Conservation (phyloP, 2,797 vertebrate species). For the Dicrostonyx torquatus region DNA sequence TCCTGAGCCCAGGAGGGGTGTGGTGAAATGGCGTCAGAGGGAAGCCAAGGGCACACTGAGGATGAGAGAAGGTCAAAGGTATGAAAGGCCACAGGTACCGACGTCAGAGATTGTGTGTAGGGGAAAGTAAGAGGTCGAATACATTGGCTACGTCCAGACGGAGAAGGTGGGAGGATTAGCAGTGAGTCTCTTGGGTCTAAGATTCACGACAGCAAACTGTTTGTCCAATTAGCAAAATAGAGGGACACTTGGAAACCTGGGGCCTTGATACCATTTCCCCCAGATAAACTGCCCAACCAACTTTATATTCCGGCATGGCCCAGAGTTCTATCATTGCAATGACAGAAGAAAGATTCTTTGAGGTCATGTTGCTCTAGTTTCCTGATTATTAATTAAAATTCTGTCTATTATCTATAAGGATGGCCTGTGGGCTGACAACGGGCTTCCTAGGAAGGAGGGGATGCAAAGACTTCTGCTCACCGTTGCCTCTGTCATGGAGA, state of each 20-base stretch:
- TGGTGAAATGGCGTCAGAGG: neutral
- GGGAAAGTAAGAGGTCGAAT: neutral
- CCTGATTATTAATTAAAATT: slow-evolving; percentile 4
- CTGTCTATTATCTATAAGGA: neutral
- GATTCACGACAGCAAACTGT: neutral
- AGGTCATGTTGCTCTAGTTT: neutral
- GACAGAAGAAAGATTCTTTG: neutral
- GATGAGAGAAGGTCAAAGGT: neutral
- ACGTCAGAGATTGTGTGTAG: neutral
- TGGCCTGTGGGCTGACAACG: neutral
- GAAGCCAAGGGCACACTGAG: neutral
- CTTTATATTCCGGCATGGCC: neutral
- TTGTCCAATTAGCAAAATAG: neutral
- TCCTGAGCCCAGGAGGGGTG: neutral
- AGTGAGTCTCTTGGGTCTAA: neutral
- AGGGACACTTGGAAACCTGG: neutral
- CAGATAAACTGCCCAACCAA: neutral
- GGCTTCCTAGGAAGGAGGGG: neutral
- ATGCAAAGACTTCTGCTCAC: neutral
- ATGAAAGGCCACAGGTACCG: neutral
- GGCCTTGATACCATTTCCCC: neutral
- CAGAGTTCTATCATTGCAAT: neutral
- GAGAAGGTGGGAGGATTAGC: neutral
- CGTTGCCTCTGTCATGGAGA: neutral
- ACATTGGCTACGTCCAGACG: neutral